Evolutionary conservation across 2,888 invertebrate species (phyloP).

Genomic region (Alviniconcha strummeri): DNA sequence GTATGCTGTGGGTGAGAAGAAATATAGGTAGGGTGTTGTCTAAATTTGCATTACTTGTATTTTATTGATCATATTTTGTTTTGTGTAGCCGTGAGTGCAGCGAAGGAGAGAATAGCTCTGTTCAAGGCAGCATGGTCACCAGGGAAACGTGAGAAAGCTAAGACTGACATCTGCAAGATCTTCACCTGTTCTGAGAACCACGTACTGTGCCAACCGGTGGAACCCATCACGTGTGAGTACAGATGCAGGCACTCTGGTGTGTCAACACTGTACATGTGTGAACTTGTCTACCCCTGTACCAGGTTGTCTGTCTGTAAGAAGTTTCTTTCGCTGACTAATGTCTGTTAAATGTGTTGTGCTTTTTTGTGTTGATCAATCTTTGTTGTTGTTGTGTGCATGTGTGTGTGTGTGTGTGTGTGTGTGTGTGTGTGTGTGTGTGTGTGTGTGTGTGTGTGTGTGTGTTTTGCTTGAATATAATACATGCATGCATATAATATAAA

Average conservation of each 20-base stretch:
- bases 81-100: background rate
- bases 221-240: background rate
- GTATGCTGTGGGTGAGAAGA: background rate
- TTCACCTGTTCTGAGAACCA: background rate
- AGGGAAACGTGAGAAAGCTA: background rate
- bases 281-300: background rate
- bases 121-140: constrained; percentile 20
- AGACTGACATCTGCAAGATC: background rate
- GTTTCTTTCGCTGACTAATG: background rate
- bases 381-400: background rate
- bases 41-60: background rate
- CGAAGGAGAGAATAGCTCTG: background rate
- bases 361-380: background rate
- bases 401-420: background rate
- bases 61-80: background rate
- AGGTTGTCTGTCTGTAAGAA: too few species aligned
- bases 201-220: background rate
- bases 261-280: background rate
- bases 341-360: background rate
- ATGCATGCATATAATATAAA: background rate
- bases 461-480: background rate
- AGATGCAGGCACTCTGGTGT: background rate
- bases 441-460: background rate
- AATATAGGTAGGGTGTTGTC: background rate
- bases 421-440: background rate